These are phyloP conservation scores for Lampris megalopsis DNA, from an alignment of 2,113 vertebrate genomes.

Conservation along the genomic window DNA sequence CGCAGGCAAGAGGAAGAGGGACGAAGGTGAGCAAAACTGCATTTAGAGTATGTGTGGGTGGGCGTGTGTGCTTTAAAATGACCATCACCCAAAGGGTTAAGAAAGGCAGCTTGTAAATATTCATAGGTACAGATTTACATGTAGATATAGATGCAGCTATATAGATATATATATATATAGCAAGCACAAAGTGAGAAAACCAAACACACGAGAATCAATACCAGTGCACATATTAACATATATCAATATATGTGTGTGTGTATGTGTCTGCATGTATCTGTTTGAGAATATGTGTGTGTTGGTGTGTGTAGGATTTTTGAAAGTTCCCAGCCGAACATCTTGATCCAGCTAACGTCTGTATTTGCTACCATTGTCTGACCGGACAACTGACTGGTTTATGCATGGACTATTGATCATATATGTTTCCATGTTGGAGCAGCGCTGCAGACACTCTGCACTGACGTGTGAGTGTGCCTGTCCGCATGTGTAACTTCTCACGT, in stretches of 20 bases:
- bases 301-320: slow-evolving; percentile 48
- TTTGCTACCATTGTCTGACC: slow-evolving; percentile 51
- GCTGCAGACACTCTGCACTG: slow-evolving; percentile 52
- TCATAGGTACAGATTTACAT: too few species aligned
- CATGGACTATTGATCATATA: slow-evolving; percentile 69
- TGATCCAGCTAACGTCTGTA: slow-evolving; percentile 71
- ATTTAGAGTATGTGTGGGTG: neutral
- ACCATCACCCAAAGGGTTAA: neutral
- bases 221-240: slow-evolving; percentile 1
- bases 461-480: slow-evolving; percentile 13
- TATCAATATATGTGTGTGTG: slow-evolving; percentile 45
- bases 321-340: slow-evolving; percentile 70
- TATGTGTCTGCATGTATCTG: neutral
- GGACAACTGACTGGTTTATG: slow-evolving; percentile 56
- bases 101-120: too few species aligned
- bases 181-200: slow-evolving; percentile 48
- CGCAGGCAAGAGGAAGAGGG: slow-evolving; percentile 95
- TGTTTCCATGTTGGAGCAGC: slow-evolving; percentile 60
- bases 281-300: neutral
- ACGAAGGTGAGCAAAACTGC: slow-evolving; percentile 87
- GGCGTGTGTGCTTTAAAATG: neutral
- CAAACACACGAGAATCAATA: neutral
- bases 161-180: too few species aligned
- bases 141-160: too few species aligned
- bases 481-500: neutral